These are phyloP conservation scores for Meteorus sp. DNA, from an alignment of 1,140 invertebrate genomes.

Conservation along the genomic window DNA sequence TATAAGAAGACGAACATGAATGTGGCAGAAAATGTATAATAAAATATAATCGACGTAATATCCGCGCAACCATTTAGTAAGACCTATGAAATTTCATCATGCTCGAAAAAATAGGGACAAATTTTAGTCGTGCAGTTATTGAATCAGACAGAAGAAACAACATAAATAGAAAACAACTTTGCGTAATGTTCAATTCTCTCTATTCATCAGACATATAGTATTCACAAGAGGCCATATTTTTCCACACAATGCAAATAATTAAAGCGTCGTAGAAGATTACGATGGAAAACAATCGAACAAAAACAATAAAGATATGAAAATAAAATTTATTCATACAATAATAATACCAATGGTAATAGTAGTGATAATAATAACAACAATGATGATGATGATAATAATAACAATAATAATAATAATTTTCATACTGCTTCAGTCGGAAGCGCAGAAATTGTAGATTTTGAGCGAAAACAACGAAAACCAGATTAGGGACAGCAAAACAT, in stretches of 20 bases:
- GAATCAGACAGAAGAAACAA: too few relatives aligned
- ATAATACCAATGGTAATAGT: not conserved
- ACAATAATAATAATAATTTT: not conserved
- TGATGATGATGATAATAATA: too few relatives aligned
- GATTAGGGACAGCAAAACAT: not conserved
- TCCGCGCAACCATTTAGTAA: too few relatives aligned
- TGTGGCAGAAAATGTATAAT: constrained; percentile 10
- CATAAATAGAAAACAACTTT: constrained; percentile 17
- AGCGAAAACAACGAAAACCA: not conserved
- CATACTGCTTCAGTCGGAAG: not conserved
- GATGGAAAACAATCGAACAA: constrained; percentile 16
- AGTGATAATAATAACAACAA: not conserved
- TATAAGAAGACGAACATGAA: constrained; percentile 17
- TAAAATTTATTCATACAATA: not conserved
- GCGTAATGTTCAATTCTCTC: constrained; percentile 45
- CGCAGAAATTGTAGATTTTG: not conserved
- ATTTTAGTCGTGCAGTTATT: too few relatives aligned
- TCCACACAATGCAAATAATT: constrained; percentile 59
- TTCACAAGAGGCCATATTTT: constrained; percentile 60
- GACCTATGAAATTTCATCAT: too few relatives aligned
- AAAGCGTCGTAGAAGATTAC: constrained; percentile 25
- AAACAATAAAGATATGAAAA: constrained; percentile 8
- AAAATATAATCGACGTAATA: constrained; percentile 22
- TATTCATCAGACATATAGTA: constrained; percentile 55
- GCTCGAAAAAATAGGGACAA: too few relatives aligned